These are phyloP conservation scores for Drosophila pruinosa DNA, from an alignment of 1,140 invertebrate genomes.

Conservation along the genomic window DNA sequence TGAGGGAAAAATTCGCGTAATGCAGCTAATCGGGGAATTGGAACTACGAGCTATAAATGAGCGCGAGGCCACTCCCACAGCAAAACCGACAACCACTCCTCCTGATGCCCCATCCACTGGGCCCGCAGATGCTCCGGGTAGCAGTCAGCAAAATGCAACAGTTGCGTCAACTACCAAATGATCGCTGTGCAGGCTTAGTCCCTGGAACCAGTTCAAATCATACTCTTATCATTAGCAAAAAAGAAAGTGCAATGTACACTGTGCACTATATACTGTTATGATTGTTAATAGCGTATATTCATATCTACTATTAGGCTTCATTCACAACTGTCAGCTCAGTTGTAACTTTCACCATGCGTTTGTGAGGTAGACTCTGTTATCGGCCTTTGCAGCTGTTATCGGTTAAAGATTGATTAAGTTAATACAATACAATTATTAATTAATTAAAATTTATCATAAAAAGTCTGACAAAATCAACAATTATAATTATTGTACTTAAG, in stretches of 20 bases:
- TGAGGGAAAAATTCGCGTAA: constrained; percentile 72
- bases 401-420: constrained; percentile 19
- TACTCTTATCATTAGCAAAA: constrained; percentile 19
- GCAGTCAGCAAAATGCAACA: constrained; percentile 63
- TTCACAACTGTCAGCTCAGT: constrained; percentile 5
- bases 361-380: constrained; percentile 8
- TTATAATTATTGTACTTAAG: constrained; percentile 60
- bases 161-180: constrained; percentile 70
- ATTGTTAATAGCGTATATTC: neutral
- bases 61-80: constrained; percentile 35
- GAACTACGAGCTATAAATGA: constrained; percentile 70
- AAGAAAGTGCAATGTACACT: neutral
- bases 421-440: constrained; percentile 39
- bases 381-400: constrained; percentile 1
- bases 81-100: neutral
- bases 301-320: constrained; percentile 16
- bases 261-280: constrained; percentile 5
- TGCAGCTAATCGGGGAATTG: constrained; percentile 71
- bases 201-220: constrained; percentile 29
- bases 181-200: neutral
- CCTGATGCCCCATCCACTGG: constrained; percentile 8
- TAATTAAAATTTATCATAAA: constrained; percentile 43
- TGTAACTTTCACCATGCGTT: neutral
- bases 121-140: constrained; percentile 32
- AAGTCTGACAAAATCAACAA: constrained; percentile 36